Percentiles rank a stretch among this genome's conserved stretches.
Conservation (phyloP, 2,888 invertebrate species). For the Acleris laterana region DNA sequence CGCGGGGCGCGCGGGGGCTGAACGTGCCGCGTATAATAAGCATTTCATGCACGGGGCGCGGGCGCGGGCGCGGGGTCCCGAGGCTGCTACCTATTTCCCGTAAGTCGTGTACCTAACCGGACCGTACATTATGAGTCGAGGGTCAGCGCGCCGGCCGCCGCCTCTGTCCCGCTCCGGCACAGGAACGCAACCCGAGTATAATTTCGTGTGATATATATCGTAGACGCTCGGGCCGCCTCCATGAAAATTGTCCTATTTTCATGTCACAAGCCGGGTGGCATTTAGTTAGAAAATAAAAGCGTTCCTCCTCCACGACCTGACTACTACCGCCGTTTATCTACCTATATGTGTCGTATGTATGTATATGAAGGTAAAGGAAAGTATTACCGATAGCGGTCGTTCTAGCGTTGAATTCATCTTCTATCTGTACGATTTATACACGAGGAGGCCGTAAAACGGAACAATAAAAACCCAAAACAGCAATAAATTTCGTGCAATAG, state of each 20-base stretch:
- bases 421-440: conserved; percentile 83
- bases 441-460: conserved; percentile 84
- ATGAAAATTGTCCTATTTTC: conserved; percentile 68
- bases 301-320: conserved; percentile 22
- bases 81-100: conserved; percentile 81
- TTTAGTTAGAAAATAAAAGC: conserved; percentile 49
- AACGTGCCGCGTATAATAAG: conserved; percentile 86
- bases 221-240: conserved; percentile 69
- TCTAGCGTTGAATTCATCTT: conserved; percentile 79
- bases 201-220: conserved; percentile 83
- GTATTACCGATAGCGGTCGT: conserved; percentile 75
- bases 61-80: conserved; percentile 69
- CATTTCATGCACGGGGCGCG: conserved; percentile 85
- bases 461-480: conserved; percentile 86
- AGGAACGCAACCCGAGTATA: conserved; percentile 71
- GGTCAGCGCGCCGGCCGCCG: conserved; percentile 79
- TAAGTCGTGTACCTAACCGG: conserved; percentile 85
- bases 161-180: conserved; percentile 75
- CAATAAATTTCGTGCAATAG: conserved; percentile 85
- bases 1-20: conserved; percentile 70
- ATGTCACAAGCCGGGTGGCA: conserved; percentile 53
- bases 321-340: conserved; percentile 27
- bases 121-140: conserved; percentile 85
- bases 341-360: conserved; percentile 3
- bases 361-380: conserved; percentile 44